Conservation (phyloP, 2,888 invertebrate genomes). For the Vanessa cardui region DNA sequence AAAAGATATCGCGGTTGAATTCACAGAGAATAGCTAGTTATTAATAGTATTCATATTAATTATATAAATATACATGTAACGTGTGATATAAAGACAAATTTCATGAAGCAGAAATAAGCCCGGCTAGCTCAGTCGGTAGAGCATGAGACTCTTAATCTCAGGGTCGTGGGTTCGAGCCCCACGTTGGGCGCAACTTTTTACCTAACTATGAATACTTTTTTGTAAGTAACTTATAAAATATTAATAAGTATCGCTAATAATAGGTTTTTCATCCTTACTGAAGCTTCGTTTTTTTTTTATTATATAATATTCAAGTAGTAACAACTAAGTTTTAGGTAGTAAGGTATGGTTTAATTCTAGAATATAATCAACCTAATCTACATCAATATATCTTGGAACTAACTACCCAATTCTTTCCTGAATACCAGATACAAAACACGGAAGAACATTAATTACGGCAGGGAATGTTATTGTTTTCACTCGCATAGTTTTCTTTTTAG, state of each 20-base stretch:
- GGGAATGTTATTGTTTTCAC: conserved; percentile 34
- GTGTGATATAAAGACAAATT: background rate
- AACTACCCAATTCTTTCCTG: background rate
- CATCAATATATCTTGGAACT: no score
- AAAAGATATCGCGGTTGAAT: no score
- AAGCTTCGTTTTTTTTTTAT: no score
- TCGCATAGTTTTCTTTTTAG: conserved; percentile 29
- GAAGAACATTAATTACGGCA: conserved; percentile 25
- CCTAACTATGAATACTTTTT: background rate
- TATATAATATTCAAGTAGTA: background rate
- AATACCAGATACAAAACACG: conserved; percentile 16
- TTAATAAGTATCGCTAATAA: background rate
- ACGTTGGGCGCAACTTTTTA: conserved; percentile 73
- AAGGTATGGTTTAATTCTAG: no score
- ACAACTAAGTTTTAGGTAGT: no score
- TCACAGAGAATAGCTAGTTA: background rate
- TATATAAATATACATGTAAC: background rate
- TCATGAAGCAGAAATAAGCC: conserved; percentile 49
- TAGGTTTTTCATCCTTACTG: no score
- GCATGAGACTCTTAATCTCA: conserved; percentile 86
- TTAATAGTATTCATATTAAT: no score
- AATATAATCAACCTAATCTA: no score
- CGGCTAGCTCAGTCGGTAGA: conserved; percentile 83
- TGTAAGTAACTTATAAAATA: background rate
- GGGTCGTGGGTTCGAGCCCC: conserved; percentile 86